phyloP scores from a whole-genome alignment of 1,140 invertebrate genomes.

The Bradynema listronoti region DNA sequence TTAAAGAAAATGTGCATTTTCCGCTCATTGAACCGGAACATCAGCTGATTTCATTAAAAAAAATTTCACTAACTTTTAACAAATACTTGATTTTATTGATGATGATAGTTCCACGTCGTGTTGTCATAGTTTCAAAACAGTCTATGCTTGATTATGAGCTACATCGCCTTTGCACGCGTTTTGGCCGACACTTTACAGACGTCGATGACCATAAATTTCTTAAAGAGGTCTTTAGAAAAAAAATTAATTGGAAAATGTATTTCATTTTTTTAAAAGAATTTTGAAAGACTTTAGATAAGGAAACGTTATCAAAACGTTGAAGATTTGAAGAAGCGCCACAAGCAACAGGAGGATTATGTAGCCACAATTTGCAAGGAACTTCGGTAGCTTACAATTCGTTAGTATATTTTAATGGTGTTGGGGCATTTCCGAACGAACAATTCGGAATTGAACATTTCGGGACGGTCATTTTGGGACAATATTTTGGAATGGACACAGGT shows the following conservation, averaged over 20 bases:
- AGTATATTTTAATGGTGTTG: too few relatives aligned
- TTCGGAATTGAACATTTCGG: too few relatives aligned
- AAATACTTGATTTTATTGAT: too few relatives aligned
- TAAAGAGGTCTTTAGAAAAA: slow-evolving; percentile 13
- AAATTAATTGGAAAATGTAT: not conserved
- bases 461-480: too few relatives aligned
- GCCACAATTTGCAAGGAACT: slow-evolving; percentile 36
- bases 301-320: slow-evolving; percentile 23
- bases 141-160: slow-evolving; percentile 30
- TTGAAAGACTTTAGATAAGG: slow-evolving; percentile 30
- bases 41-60: too few relatives aligned
- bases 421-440: too few relatives aligned
- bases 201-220: slow-evolving; percentile 20
- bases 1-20: too few relatives aligned
- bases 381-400: too few relatives aligned
- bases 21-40: too few relatives aligned
- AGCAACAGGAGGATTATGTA: slow-evolving; percentile 36
- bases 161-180: slow-evolving; percentile 11
- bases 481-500: not conserved
- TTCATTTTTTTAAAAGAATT: slow-evolving; percentile 2
- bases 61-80: too few relatives aligned
- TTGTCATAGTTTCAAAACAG: slow-evolving; percentile 26
- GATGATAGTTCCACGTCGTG: too few relatives aligned
- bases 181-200: slow-evolving; percentile 5
- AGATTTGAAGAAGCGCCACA: slow-evolving; percentile 39